These are phyloP conservation scores for Clitarchus hookeri DNA, from an alignment of 2,888 invertebrate genomes.

Conservation along the genomic window DNA sequence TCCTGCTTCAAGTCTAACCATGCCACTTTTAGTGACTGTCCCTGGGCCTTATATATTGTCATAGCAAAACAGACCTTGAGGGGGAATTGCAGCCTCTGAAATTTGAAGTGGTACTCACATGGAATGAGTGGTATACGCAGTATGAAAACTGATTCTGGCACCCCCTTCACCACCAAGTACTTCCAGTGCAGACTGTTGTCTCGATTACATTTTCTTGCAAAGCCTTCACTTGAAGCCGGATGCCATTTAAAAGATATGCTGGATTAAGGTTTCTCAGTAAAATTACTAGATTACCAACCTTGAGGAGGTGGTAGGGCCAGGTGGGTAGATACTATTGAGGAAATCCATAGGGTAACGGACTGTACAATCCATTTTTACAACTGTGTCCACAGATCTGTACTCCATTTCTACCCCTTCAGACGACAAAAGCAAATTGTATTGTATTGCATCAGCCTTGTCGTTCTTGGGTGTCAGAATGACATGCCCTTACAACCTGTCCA, in stretches of 20 bases:
- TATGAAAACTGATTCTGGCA: too few species aligned
- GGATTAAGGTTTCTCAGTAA: conserved; percentile 44
- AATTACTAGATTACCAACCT: conserved; percentile 44
- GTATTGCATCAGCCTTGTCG: not conserved
- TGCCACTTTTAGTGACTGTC: too few species aligned
- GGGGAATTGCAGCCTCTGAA: too few species aligned
- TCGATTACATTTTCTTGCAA: conserved; percentile 37
- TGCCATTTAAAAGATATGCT: conserved; percentile 46
- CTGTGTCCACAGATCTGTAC: conserved; percentile 38
- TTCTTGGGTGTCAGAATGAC: conserved; percentile 37
- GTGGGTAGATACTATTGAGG: conserved; percentile 39
- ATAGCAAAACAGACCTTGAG: too few species aligned
- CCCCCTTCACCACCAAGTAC: too few species aligned
- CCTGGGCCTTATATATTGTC: too few species aligned
- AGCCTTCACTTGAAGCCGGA: conserved; percentile 41
- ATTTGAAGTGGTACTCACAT: too few species aligned
- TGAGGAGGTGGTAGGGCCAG: conserved; percentile 41
- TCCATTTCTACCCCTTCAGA: not conserved
- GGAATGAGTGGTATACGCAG: too few species aligned
- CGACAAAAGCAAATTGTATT: not conserved
- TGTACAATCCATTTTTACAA: conserved; percentile 32
- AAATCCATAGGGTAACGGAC: conserved; percentile 38
- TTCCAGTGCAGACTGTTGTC: too few species aligned
- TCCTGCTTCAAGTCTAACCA: too few species aligned
- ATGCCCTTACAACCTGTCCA: conserved; percentile 37